Evolutionary conservation across 64 coral and sea anemone genomes (phyloP).

Genomic region (Platygyra sinensis): DNA sequence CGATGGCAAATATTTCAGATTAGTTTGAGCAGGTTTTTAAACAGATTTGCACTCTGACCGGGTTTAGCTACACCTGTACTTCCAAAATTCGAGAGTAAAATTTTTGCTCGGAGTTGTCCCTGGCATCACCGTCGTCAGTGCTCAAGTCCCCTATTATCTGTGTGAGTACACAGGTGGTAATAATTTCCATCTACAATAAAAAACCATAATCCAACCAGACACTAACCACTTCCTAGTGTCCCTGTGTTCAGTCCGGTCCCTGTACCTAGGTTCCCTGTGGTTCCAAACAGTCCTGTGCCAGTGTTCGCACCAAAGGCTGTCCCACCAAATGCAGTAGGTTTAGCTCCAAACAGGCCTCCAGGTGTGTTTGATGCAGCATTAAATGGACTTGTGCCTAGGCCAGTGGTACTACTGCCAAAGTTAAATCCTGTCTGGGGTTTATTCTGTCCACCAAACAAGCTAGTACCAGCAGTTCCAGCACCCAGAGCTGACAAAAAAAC

Average conservation of each 20-base stretch:
- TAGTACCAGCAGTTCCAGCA: conserved; percentile 16
- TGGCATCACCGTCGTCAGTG: too few species aligned
- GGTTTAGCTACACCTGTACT: too few species aligned
- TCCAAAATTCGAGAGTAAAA: too few species aligned
- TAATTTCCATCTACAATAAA: too few species aligned
- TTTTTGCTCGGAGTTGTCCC: too few species aligned
- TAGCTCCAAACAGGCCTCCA: conserved; percentile 59
- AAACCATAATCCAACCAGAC: too few species aligned
- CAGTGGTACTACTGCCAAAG: conserved; percentile 41
- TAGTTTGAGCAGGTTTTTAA: too few species aligned
- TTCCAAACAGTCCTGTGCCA: conserved; percentile 73
- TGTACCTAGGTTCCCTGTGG: conserved; percentile 40
- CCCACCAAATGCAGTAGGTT: conserved; percentile 57
- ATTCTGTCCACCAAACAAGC: conserved; percentile 77
- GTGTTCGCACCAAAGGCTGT: conserved; percentile 38
- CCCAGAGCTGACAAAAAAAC: conserved; percentile 46
- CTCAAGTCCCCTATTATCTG: too few species aligned
- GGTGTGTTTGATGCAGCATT: conserved; percentile 22
- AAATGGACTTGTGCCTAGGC: conserved; percentile 69
- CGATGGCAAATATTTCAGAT: too few species aligned
- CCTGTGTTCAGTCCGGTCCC: conserved; percentile 59
- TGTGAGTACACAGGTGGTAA: too few species aligned
- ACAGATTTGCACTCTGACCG: too few species aligned
- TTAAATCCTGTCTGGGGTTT: conserved; percentile 71
- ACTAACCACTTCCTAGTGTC: conserved; percentile 68